Percentiles rank a stretch among this genome's conserved stretches.
phyloP scores from a whole-genome alignment of 2,113 vertebrate genomes.

The Muscicapa adusta region DNA sequence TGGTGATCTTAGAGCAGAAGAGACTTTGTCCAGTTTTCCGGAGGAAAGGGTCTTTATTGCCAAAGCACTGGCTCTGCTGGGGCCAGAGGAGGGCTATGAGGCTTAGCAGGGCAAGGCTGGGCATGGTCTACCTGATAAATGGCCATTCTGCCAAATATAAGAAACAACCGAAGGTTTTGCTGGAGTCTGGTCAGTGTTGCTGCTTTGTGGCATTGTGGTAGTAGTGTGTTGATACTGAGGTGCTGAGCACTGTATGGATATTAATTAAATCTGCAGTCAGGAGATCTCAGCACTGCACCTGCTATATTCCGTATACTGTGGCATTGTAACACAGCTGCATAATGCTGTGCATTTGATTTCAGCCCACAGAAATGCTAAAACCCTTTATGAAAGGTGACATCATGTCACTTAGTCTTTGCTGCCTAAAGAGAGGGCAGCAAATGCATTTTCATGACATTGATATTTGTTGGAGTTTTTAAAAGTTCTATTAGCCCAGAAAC shows the following conservation, averaged over 20 bases:
- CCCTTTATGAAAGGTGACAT: neutral
- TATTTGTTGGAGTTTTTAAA: neutral
- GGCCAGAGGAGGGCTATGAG: neutral
- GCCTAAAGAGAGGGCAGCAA: neutral
- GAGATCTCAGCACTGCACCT: neutral
- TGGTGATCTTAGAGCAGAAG: neutral
- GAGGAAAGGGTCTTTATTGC: neutral
- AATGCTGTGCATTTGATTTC: neutral
- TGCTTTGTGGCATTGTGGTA: neutral
- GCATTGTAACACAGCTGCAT: accelerated
- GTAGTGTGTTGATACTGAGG: neutral
- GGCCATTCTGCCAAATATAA: neutral
- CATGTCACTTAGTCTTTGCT: neutral
- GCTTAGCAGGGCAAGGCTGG: neutral
- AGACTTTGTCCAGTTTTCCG: neutral
- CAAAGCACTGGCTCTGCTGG: neutral
- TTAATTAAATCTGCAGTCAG: neutral
- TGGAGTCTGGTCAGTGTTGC: neutral
- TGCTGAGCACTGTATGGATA: neutral
- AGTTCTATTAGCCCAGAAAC: neutral
- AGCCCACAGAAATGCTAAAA: neutral
- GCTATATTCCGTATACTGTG: neutral
- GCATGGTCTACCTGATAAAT: neutral
- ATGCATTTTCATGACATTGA: neutral
- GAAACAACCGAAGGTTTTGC: neutral